phyloP scores from a whole-genome alignment of 1,140 invertebrate genomes.

The Fragariocoptes setiger region DNA sequence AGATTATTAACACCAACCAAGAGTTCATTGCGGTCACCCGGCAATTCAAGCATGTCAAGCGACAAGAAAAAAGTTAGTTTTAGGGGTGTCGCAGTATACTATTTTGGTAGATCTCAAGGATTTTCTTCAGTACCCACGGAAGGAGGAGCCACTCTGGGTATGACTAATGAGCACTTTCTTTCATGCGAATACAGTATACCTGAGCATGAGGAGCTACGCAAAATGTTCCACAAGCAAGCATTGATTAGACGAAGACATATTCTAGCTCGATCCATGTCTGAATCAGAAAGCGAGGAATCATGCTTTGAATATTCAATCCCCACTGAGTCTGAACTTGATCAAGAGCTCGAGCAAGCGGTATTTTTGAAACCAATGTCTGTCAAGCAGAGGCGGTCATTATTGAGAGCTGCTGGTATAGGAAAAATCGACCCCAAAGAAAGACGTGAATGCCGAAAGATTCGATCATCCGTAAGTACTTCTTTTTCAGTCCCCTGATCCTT shows the following conservation, averaged over 20 bases:
- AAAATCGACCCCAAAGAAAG: conserved; percentile 79
- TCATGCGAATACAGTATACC: conserved; percentile 36
- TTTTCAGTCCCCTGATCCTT: no score
- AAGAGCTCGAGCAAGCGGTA: conserved; percentile 57
- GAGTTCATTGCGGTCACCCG: no score
- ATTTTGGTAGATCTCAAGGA: conserved; percentile 78
- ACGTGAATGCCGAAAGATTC: conserved; percentile 66
- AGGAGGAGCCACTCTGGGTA: conserved; percentile 75
- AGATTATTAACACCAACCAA: no score
- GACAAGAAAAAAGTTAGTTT: conserved; percentile 33
- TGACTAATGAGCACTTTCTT: conserved; percentile 51
- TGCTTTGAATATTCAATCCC: background rate
- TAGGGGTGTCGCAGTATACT: conserved; percentile 67
- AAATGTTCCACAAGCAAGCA: conserved; percentile 19
- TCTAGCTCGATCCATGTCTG: background rate
- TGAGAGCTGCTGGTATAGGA: conserved; percentile 55
- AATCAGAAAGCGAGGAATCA: background rate
- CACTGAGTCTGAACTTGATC: conserved; percentile 2
- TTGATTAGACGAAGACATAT: background rate
- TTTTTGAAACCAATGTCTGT: conserved; percentile 65
- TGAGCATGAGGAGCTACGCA: conserved; percentile 56
- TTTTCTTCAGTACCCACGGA: conserved; percentile 80
- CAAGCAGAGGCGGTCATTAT: conserved; percentile 45
- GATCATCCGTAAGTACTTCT: no score
- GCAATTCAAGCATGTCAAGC: no score